Conservation (phyloP, 2,113 vertebrate genomes). For the Amblyopsis rosae region DNA sequence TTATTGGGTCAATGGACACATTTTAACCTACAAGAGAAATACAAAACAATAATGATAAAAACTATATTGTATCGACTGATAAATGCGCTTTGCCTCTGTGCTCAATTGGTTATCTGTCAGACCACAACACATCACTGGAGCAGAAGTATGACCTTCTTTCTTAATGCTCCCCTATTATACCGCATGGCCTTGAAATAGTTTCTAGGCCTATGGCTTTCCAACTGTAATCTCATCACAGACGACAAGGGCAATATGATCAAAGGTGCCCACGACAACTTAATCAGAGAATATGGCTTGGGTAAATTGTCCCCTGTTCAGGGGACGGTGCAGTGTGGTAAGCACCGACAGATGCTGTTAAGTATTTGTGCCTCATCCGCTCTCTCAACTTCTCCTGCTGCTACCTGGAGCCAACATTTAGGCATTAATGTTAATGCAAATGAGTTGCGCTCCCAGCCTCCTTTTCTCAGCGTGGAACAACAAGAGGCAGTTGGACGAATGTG, state of each 20-base stretch:
- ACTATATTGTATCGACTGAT: conserved; percentile 73
- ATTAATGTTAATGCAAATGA: conserved; percentile 67
- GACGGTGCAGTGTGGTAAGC: conserved; percentile 38
- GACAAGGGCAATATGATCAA: conserved; percentile 34
- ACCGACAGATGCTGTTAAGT: conserved; percentile 30
- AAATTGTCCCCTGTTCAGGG: conserved; percentile 39
- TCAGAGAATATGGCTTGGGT: conserved; percentile 31
- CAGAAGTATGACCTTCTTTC: conserved; percentile 65
- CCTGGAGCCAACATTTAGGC: conserved; percentile 59
- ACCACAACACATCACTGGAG: conserved; percentile 59
- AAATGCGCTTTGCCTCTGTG: conserved; percentile 73
- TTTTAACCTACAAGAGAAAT: conserved; percentile 70
- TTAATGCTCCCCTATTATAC: conserved; percentile 50
- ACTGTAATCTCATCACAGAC: conserved; percentile 31
- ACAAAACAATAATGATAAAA: conserved; percentile 54
- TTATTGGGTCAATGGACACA: conserved; percentile 67
- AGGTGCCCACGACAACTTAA: conserved; percentile 33
- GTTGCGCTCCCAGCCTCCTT: conserved; percentile 42
- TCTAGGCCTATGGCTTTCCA: conserved; percentile 43
- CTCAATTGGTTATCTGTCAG: conserved; percentile 77
- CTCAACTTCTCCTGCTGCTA: conserved; percentile 64
- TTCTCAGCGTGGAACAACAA: conserved; percentile 46
- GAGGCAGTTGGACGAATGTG: conserved; percentile 24
- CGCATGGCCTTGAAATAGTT: conserved; percentile 42
- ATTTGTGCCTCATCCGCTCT: conserved; percentile 53